Percentiles rank a stretch among this genome's conserved stretches.
Evolutionary conservation across 2,113 vertebrate genomes (phyloP).

Genomic region (Amazona vittata): DNA sequence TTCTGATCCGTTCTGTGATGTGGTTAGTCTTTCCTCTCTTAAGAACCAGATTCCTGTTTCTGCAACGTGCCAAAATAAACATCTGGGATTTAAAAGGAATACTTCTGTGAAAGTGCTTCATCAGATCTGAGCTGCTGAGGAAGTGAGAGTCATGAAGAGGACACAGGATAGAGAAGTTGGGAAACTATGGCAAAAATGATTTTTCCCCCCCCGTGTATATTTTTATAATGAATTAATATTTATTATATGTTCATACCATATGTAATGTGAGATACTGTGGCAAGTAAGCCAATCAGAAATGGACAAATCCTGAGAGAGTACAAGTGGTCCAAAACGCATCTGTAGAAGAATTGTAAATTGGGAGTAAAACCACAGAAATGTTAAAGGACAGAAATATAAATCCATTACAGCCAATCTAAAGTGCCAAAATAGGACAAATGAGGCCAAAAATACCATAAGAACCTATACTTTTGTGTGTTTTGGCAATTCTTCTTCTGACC

Average conservation of each 20-base stretch:
- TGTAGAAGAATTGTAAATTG: slow-evolving; percentile 44
- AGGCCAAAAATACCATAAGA: slow-evolving; percentile 44
- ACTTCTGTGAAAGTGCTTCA: slow-evolving; percentile 19
- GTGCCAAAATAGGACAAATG: slow-evolving; percentile 8
- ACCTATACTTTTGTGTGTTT: not conserved
- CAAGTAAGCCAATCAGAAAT: not conserved
- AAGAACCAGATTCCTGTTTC: slow-evolving; percentile 50
- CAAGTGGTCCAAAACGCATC: not conserved
- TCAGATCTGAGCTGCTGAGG: not conserved
- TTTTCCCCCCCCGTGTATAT: not conserved
- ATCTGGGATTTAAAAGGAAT: slow-evolving; percentile 29
- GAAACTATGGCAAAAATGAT: not conserved
- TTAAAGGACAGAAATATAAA: slow-evolving; percentile 45
- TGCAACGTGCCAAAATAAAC: slow-evolving; percentile 33
- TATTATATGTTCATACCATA: not conserved
- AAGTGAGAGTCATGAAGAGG: slow-evolving; percentile 13
- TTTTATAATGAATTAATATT: slow-evolving; percentile 5
- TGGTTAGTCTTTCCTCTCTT: slow-evolving; percentile 54
- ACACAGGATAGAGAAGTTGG: not conserved
- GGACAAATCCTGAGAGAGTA: not conserved
- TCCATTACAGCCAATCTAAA: slow-evolving; percentile 9
- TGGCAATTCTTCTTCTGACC: slow-evolving; percentile 9
- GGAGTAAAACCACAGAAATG: slow-evolving; percentile 66
- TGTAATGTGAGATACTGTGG: not conserved
- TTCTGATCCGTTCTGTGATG: slow-evolving; percentile 42